These are phyloP conservation scores for Dasysyrphus albostriatus DNA, from an alignment of 2,888 invertebrate species.

Conservation along the genomic window DNA sequence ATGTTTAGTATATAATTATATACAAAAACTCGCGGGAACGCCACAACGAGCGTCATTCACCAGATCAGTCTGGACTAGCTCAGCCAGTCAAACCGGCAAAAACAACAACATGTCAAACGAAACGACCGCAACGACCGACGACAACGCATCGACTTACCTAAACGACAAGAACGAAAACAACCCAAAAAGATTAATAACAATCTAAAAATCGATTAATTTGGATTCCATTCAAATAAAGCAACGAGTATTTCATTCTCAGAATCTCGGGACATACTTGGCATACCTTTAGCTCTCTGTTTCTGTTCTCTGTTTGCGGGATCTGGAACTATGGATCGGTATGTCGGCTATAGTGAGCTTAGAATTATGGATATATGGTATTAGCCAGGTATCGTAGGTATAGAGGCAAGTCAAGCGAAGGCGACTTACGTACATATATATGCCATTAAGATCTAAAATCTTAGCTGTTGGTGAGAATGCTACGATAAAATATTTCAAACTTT, in stretches of 20 bases:
- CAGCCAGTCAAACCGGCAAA: not conserved
- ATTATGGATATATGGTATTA: constrained; percentile 17
- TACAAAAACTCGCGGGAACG: not conserved
- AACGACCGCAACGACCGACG: not conserved
- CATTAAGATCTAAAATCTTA: constrained; percentile 9
- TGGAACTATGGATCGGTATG: constrained; percentile 9
- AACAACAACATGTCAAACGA: constrained; percentile 44
- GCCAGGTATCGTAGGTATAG: constrained; percentile 1
- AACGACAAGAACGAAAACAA: constrained; percentile 54
- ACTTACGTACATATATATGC: constrained; percentile 25
- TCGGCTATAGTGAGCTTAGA: constrained; percentile 14
- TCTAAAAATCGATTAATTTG: constrained; percentile 74
- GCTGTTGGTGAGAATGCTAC: not conserved
- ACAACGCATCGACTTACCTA: not conserved
- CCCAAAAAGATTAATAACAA: constrained; percentile 73
- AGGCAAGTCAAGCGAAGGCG: constrained; percentile 6
- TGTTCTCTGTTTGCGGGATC: not conserved
- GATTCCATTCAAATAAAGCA: constrained; percentile 74
- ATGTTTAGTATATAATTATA: not conserved
- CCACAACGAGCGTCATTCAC: constrained; percentile 5
- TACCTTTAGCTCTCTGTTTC: constrained; percentile 55
- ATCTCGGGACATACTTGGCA: constrained; percentile 67
- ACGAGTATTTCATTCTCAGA: constrained; percentile 71
- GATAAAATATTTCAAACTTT: not conserved
- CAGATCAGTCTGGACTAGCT: not conserved